Evolutionary conservation across 1,140 invertebrate genomes (phyloP).

Genomic region (Aphis gossypii): DNA sequence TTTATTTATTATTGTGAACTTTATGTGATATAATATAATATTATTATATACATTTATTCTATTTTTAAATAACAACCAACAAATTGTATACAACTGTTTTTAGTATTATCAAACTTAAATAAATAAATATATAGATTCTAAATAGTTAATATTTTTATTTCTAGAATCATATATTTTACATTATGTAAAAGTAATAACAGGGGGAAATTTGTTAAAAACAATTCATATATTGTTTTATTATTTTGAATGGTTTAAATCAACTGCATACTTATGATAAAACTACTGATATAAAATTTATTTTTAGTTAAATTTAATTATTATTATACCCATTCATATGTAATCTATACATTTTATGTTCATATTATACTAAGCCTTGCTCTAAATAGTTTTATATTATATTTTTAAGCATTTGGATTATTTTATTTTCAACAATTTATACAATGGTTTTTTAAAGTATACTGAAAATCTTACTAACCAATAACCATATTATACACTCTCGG

Average conservation of each 20-base stretch:
- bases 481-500: not conserved
- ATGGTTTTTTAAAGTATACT: not conserved
- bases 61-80: too few relatives aligned
- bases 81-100: not conserved
- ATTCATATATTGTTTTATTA: not conserved
- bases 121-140: not conserved
- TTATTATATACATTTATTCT: too few relatives aligned
- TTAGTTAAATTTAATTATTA: not conserved
- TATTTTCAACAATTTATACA: not conserved
- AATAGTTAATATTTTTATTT: not conserved
- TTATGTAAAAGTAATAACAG: not conserved
- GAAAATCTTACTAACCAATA: not conserved
- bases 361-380: not conserved
- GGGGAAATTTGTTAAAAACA: not conserved
- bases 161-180: not conserved
- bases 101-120: not conserved
- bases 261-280: too few relatives aligned
- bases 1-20: too few relatives aligned
- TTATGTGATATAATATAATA: too few relatives aligned
- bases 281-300: not conserved
- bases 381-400: not conserved
- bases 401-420: not conserved
- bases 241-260: too few relatives aligned
- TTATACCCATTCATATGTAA: not conserved
- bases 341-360: not conserved